Percentiles rank a stretch among this genome's conserved stretches.
These are phyloP conservation scores for Margarornis squamiger DNA, from an alignment of 2,797 vertebrate genomes.

Conservation along the genomic window DNA sequence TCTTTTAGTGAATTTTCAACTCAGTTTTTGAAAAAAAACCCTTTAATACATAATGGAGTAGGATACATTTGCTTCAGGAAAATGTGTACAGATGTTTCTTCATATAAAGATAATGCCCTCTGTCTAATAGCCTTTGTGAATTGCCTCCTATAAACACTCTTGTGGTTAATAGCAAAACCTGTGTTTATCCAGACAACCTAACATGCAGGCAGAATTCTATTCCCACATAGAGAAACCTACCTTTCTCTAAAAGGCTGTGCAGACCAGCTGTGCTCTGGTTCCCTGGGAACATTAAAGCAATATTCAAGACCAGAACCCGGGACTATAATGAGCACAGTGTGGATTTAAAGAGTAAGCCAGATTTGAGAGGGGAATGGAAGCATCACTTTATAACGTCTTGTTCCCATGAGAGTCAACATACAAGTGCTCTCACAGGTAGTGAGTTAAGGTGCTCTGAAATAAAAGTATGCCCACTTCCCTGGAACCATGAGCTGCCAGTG, in stretches of 20 bases:
- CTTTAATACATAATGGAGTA: not conserved
- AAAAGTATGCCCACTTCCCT: not conserved
- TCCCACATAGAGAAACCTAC: not conserved
- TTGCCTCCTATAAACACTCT: not conserved
- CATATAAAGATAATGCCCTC: not conserved
- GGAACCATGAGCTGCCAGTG: not conserved
- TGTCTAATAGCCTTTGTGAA: not conserved
- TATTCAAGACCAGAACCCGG: not conserved
- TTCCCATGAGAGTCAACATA: not conserved
- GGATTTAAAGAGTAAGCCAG: not conserved
- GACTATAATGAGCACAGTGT: not conserved
- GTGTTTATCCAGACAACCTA: not conserved
- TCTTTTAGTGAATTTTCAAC: not conserved
- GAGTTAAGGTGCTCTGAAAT: not conserved
- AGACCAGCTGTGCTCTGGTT: not conserved
- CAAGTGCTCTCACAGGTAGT: not conserved
- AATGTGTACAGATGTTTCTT: not conserved
- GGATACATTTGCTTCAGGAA: not conserved
- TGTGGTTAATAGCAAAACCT: not conserved
- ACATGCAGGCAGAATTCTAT: not conserved
- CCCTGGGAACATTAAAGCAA: not conserved
- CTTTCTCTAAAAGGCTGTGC: not conserved
- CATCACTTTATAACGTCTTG: not conserved
- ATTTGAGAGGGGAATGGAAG: not conserved
- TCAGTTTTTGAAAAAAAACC: not conserved